phyloP scores from a whole-genome alignment of 1,140 invertebrate genomes.

The Bicyclus anynana region DNA sequence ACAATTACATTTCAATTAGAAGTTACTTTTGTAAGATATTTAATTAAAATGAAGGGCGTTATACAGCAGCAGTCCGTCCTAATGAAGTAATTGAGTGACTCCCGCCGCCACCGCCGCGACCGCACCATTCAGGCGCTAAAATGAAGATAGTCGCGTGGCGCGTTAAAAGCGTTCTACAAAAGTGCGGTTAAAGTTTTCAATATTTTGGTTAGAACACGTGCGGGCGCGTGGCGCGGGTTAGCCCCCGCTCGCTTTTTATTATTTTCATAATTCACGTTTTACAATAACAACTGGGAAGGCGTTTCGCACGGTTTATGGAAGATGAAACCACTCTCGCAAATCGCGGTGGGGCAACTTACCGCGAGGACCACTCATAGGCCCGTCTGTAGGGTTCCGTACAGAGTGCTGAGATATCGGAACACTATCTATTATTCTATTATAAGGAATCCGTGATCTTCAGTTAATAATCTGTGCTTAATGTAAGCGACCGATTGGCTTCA shows the following conservation, averaged over 20 bases:
- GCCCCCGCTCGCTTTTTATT: constrained; percentile 71
- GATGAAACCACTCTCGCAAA: constrained; percentile 56
- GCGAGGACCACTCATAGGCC: constrained; percentile 67
- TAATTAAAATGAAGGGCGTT: no score
- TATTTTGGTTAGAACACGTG: constrained; percentile 71
- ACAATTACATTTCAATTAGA: no score
- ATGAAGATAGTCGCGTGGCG: constrained; percentile 65
- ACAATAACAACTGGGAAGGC: constrained; percentile 73
- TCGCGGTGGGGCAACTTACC: constrained; percentile 49
- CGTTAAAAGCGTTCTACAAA: constrained; percentile 49
- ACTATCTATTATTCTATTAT: no score
- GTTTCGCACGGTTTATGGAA: constrained; percentile 70
- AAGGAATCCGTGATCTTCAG: no score
- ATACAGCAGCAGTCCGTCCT: neutral
- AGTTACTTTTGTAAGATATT: no score
- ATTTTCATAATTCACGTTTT: constrained; percentile 76
- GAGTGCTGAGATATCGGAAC: neutral
- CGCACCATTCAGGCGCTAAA: constrained; percentile 39
- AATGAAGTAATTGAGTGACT: constrained; percentile 21
- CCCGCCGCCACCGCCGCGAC: constrained; percentile 19
- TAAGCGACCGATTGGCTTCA: no score
- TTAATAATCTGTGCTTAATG: no score
- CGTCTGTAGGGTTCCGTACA: neutral
- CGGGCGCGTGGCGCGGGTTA: constrained; percentile 63
- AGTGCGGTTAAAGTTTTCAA: constrained; percentile 72